Conservation (phyloP, 1,140 invertebrate genomes). For the Oreohelix idahoensis region DNA sequence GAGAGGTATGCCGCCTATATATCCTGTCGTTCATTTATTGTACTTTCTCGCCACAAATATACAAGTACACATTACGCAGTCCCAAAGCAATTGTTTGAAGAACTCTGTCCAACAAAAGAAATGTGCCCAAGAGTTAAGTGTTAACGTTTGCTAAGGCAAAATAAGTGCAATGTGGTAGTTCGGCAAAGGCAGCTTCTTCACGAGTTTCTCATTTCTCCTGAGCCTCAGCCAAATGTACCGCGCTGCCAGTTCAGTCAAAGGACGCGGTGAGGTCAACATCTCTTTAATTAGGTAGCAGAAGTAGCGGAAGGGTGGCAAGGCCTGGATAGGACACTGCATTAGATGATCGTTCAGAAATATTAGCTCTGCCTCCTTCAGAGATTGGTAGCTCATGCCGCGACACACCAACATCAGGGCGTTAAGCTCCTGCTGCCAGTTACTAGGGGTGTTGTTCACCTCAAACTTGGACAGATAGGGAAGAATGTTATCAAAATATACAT, state of each 20-base stretch:
- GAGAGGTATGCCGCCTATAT: too few species aligned
- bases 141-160: neutral
- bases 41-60: too few species aligned
- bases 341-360: slow-evolving; percentile 27
- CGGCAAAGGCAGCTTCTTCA: neutral
- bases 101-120: too few species aligned
- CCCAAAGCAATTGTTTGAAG: too few species aligned
- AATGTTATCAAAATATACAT: slow-evolving; percentile 26
- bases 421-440: neutral
- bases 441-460: neutral
- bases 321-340: slow-evolving; percentile 21
- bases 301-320: neutral
- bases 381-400: neutral
- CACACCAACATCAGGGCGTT: slow-evolving; percentile 4
- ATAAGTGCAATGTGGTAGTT: neutral
- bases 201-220: slow-evolving; percentile 8
- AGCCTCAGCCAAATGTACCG: slow-evolving; percentile 2
- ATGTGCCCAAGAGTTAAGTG: too few species aligned
- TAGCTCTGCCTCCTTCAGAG: neutral
- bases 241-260: neutral
- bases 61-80: too few species aligned
- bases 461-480: slow-evolving; percentile 35
- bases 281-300: slow-evolving; percentile 5
- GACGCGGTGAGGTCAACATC: slow-evolving; percentile 1
- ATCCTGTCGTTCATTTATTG: too few species aligned